Evolutionary conservation across 1,140 invertebrate genomes (phyloP), one percentile per base, ranked within the genome.

Genomic region (Drosophila pallidifrons): DNA sequence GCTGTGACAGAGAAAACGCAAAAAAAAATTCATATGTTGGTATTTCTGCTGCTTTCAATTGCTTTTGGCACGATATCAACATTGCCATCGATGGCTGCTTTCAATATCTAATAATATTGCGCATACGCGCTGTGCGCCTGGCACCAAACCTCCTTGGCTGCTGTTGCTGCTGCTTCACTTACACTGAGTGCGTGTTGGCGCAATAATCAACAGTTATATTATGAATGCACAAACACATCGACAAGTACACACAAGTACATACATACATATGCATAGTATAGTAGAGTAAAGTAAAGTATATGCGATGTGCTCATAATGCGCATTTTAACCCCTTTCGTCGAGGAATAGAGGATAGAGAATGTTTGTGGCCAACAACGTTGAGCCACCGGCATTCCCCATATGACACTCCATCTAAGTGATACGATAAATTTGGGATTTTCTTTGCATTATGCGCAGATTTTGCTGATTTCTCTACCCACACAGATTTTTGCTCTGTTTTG

Each of bases 21-120:
- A 65, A 59, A 75, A 75, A 85, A 87, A 87, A 87, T 88, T 78
- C 83, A 89, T 87, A 87, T 88, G 77, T 77, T 85, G 77, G 68
- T 77, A 77, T 66, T 71, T 76, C 46, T 81, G 72, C 83, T 88
- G 85, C 85, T 81, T 79, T 88, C 77, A 81, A 88, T 88, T 89
- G 83, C 83, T 87, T 74, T 79, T 67, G 68, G 68, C 49, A 45
- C 61, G 66, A 59, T 55, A 69, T 67, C 77, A 71, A 64, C 75
- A 64, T 64, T 64, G 67, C 60, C 66, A 75, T 88, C 83, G 77
- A 88, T 82, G 83, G 73, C 83, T 83, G 83, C 74, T 87, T 87
- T 87, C 83, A 87, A 87, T 87, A 87, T 88, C 80, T 83, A 80
- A 87, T 87, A 87, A 83, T 89, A 88, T 89, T 89, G 83, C 83